Percentiles rank a stretch among this genome's conserved stretches.
Conservation (phyloP, 2,113 vertebrate genomes). For the Nothobranchius furzeri region DNA sequence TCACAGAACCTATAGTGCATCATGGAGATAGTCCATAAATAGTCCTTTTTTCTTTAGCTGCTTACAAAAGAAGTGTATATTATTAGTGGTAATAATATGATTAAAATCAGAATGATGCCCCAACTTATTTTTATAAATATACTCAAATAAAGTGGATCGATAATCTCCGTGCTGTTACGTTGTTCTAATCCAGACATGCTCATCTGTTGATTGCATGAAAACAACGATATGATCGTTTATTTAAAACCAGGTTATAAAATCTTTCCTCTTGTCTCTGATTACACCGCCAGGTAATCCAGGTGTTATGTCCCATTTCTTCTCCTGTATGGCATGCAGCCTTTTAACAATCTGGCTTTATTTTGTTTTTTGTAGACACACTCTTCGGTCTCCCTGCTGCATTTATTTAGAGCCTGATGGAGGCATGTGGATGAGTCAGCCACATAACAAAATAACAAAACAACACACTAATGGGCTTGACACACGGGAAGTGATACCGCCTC, state of each 20-base stretch:
- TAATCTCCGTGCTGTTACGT: conserved; percentile 58
- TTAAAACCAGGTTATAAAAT: neutral
- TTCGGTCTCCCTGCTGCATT: no score
- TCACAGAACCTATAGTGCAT: neutral
- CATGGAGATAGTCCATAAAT: neutral
- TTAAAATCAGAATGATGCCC: conserved; percentile 26
- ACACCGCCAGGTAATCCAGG: neutral
- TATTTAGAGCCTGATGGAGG: no score
- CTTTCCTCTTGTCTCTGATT: neutral
- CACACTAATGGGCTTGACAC: no score
- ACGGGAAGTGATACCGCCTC: no score
- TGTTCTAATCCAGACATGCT: conserved; percentile 55
- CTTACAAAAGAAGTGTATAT: no score
- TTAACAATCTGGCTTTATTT: neutral
- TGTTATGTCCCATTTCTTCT: neutral
- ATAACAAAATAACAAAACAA: no score
- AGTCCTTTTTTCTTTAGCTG: no score
- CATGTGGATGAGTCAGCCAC: no score
- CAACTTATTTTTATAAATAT: conserved; percentile 46
- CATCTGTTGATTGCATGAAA: conserved; percentile 37
- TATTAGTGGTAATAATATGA: neutral
- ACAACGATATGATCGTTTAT: conserved; percentile 5
- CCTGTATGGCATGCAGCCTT: neutral
- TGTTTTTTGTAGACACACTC: no score
- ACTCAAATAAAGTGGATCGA: conserved; percentile 67